Conservation (phyloP, 2,113 vertebrate species). For the Crocuta crocuta region DNA sequence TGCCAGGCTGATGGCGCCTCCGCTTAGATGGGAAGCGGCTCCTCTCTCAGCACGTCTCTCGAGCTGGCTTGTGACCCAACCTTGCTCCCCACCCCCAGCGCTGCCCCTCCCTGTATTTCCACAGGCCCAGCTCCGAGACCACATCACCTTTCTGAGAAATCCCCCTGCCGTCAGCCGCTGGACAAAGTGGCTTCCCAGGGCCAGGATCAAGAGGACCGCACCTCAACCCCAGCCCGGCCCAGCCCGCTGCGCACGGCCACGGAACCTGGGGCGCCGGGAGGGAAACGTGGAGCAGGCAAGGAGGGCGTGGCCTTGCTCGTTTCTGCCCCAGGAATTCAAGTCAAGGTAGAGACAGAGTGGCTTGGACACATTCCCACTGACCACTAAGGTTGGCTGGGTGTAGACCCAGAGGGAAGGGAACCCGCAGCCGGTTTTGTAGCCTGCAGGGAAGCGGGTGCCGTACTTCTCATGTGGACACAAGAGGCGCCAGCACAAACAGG, state of each 20-base stretch:
- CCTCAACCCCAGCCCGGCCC: fast-evolving
- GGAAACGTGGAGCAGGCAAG: background rate
- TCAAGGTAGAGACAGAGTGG: fast-evolving
- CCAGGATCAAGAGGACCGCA: fast-evolving
- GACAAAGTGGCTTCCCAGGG: background rate
- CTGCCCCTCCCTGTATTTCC: background rate
- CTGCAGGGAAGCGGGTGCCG: background rate
- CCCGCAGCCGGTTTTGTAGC: background rate
- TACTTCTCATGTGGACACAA: background rate
- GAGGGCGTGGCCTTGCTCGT: background rate
- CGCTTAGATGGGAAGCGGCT: background rate
- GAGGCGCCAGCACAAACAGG: fast-evolving
- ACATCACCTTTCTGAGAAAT: background rate
- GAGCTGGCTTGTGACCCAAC: background rate
- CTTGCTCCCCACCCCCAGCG: background rate
- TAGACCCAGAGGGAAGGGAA: background rate
- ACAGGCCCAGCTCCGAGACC: background rate
- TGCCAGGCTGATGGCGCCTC: fast-evolving
- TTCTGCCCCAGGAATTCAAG: background rate
- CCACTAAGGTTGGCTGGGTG: background rate
- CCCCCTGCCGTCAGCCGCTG: background rate
- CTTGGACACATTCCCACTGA: background rate
- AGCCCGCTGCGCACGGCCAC: background rate
- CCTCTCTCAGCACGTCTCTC: background rate
- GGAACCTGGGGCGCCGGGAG: background rate